Evolutionary conservation across 2,113 vertebrate species (phyloP), one percentile per base, ranked within the genome.

Genomic region (Corydoras sp.): DNA sequence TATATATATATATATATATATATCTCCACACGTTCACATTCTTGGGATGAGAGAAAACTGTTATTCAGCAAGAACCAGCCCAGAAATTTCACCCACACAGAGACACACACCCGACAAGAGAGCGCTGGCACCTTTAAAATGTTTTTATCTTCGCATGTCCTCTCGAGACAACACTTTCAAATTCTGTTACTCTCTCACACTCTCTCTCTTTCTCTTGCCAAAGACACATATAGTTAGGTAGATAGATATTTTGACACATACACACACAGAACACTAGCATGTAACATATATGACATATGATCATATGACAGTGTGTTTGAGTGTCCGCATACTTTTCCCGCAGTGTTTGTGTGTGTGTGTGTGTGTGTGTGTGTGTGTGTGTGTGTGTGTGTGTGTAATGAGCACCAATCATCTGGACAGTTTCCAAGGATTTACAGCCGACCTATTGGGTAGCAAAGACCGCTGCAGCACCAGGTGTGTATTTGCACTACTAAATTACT

Each of bases 121-220:
- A 51, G 62, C 58, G 79, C 65, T 64, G 66, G 74, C 71, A 43
- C 35, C 7, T 43, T 43, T 5, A 5, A 43, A 4, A 43, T 43
- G 35, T 43, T 43, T 43, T 43, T 43, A 43, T 43, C 35, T 43
- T 43, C 78, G 85, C 80, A 88, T 85, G 82, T 85, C 78, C 79
- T 67, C 66, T 65, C 74, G 35, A 74, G 82, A 85, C 58, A 72
- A 75, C 73, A 71, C 58, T 75, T 53, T 80, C 24, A 58, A 72
- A 82, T 61, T 69, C 35, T 4, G 35, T 49, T 55, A 58, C 18
- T 24, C 18, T 24, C 18, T 24, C 18, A 48, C 32, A 58, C 60
- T 50, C n/a, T 49, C 35, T 32, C 58, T 48, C 60, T 50, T 29
- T 49, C 35, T 32, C 58, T 48, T 15, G 70, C 70, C 60, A 66